Evolutionary conservation across 2,888 invertebrate species (phyloP).

Genomic region (Digitonthophagus gazella): DNA sequence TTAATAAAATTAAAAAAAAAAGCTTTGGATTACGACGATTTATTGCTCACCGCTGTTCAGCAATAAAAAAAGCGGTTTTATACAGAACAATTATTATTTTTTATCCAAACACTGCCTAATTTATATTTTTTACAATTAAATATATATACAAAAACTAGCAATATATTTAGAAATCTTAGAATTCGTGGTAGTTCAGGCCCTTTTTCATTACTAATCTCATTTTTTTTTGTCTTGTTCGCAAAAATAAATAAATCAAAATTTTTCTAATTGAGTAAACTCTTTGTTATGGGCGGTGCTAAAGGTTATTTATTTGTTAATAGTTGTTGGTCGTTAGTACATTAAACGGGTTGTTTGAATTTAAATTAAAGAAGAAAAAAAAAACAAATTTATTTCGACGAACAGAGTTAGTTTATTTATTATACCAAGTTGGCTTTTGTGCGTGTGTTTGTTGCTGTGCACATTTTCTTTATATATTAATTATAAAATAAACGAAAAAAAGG

Average conservation of each 20-base stretch:
- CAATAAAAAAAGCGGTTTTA: slow-evolving; percentile 13
- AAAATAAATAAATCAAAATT: slow-evolving; percentile 7
- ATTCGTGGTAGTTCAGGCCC: too few relatives aligned
- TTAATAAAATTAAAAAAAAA: too few relatives aligned
- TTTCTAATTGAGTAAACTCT: slow-evolving; percentile 16
- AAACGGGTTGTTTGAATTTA: slow-evolving; percentile 23
- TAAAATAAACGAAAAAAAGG: slow-evolving; percentile 16
- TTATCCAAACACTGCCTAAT: slow-evolving; percentile 28
- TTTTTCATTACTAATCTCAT: neutral
- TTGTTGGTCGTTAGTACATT: slow-evolving; percentile 27
- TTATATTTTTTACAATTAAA: slow-evolving; percentile 23
- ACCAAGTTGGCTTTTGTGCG: slow-evolving; percentile 26
- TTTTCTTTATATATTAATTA: slow-evolving; percentile 16
- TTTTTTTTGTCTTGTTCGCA: neutral
- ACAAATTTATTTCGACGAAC: slow-evolving; percentile 22
- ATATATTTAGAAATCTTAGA: neutral
- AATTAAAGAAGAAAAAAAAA: slow-evolving; percentile 13
- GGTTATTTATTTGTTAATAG: slow-evolving; percentile 27
- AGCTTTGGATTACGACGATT: slow-evolving; percentile 9
- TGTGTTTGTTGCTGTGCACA: slow-evolving; percentile 27
- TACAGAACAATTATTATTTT: slow-evolving; percentile 18
- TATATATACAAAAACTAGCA: slow-evolving; percentile 7
- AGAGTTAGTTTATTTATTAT: slow-evolving; percentile 23
- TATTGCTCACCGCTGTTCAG: slow-evolving; percentile 14
- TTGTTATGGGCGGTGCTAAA: slow-evolving; percentile 29